These are phyloP conservation scores for Drosophila bipectinata DNA, from an alignment of 1,140 invertebrate genomes.

Conservation along the genomic window DNA sequence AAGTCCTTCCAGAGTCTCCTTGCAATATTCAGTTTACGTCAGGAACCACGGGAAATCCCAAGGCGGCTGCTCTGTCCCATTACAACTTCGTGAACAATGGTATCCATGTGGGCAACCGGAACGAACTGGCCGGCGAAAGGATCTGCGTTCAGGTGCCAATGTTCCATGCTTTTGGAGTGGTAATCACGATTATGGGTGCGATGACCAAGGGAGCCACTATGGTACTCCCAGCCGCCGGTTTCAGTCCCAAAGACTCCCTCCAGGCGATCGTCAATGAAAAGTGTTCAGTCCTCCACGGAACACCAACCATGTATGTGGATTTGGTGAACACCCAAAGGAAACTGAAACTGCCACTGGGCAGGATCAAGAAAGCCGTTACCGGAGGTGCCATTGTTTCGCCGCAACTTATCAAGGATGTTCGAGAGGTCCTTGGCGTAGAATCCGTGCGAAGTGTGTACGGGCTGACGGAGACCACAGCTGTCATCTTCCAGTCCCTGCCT, in stretches of 20 bases:
- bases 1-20: constrained; percentile 86
- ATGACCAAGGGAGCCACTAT: constrained; percentile 88
- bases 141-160: constrained; percentile 94
- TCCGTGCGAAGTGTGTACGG: constrained; percentile 91
- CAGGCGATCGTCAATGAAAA: constrained; percentile 89
- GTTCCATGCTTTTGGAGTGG: constrained; percentile 95
- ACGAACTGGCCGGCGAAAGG: constrained; percentile 55
- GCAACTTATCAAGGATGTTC: constrained; percentile 88
- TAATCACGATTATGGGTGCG: constrained; percentile 87
- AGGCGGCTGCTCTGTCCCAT: constrained; percentile 94
- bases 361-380: constrained; percentile 87
- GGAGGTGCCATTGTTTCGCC: constrained; percentile 92
- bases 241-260: constrained; percentile 88
- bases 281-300: constrained; percentile 93
- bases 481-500: constrained; percentile 88
- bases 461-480: constrained; percentile 93
- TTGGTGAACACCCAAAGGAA: constrained; percentile 86
- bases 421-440: constrained; percentile 84
- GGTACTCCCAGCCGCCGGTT: constrained; percentile 89
- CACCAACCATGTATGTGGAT: constrained; percentile 98
- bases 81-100: constrained; percentile 94
- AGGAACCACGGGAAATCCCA: constrained; percentile 90
- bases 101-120: constrained; percentile 87
- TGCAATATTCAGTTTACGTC: constrained; percentile 95
- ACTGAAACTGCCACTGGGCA: constrained; percentile 84